These are phyloP conservation scores for Idaea biselata DNA, from an alignment of 2,888 invertebrate species.

Conservation along the genomic window DNA sequence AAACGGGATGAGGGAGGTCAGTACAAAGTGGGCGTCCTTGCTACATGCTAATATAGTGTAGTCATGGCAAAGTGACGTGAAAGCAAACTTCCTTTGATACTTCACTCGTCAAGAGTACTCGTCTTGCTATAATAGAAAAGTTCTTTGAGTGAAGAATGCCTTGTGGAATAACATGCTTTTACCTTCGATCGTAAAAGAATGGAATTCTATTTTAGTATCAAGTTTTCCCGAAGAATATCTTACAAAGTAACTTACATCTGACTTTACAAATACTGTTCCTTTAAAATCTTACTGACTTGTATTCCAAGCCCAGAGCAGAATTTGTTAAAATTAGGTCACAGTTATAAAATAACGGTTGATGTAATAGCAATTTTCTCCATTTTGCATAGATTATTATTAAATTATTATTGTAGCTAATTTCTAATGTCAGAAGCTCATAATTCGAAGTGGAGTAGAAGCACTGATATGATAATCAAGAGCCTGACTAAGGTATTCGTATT, in stretches of 20 bases:
- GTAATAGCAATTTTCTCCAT: no score
- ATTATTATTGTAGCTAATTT: no score
- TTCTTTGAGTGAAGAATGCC: constrained; percentile 33
- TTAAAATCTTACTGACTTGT: no score
- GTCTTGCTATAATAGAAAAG: constrained; percentile 41
- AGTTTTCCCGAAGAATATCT: not conserved
- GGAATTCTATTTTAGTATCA: constrained; percentile 5
- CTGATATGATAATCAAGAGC: no score
- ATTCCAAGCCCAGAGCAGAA: no score
- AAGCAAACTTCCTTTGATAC: constrained; percentile 60
- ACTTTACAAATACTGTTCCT: no score
- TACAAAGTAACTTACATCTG: not conserved
- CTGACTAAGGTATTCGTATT: no score
- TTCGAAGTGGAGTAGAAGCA: no score
- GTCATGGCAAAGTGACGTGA: constrained; percentile 50
- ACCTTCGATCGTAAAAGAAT: constrained; percentile 8
- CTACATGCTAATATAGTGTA: constrained; percentile 54
- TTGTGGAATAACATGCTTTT: constrained; percentile 6
- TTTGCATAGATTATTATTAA: no score
- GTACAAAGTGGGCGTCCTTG: constrained; percentile 32
- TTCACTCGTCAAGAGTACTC: constrained; percentile 42
- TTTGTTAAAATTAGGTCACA: no score
- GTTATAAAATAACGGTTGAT: no score
- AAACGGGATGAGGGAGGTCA: constrained; percentile 31
- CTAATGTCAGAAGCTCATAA: no score